Evolutionary conservation across 2,797 vertebrate species (phyloP).

Genomic region (Natrix natrix): DNA sequence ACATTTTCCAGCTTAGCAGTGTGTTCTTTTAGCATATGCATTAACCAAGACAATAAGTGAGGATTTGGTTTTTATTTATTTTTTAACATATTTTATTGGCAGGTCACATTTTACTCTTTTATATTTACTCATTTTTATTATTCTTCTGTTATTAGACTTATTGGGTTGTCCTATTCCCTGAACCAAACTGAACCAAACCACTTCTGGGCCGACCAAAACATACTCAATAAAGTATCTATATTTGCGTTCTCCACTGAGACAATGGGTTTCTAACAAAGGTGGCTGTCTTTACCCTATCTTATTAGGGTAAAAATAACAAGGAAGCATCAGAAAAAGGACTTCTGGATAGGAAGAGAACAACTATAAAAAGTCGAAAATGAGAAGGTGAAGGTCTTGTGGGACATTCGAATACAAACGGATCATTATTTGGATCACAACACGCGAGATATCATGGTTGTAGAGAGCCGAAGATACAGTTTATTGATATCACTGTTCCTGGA

Average conservation of each 20-base stretch:
- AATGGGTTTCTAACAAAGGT: background rate
- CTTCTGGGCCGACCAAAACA: background rate
- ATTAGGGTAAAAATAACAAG: background rate
- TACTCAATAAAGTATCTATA: background rate
- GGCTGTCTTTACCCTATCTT: background rate
- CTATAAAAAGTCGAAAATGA: too few relatives aligned
- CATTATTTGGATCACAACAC: too few relatives aligned
- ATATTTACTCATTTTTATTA: constrained; percentile 51
- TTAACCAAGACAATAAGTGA: constrained; percentile 37
- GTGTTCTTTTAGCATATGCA: constrained; percentile 10
- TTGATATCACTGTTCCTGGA: too few relatives aligned
- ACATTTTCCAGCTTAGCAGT: constrained; percentile 49
- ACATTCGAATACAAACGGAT: too few relatives aligned
- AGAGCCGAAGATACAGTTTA: too few relatives aligned
- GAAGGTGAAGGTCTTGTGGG: too few relatives aligned
- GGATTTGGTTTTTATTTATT: constrained; percentile 12
- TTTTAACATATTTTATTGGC: background rate
- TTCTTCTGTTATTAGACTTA: background rate
- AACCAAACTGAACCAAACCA: background rate
- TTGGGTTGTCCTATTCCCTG: background rate
- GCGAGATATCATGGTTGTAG: too few relatives aligned
- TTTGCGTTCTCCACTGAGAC: background rate
- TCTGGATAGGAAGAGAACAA: background rate
- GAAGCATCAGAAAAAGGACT: background rate
- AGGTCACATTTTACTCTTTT: constrained; percentile 37